Percentiles rank a stretch among this genome's conserved stretches.
Evolutionary conservation across 2,888 invertebrate genomes (phyloP).

Genomic region (Marasmarcha lunaedactyla): DNA sequence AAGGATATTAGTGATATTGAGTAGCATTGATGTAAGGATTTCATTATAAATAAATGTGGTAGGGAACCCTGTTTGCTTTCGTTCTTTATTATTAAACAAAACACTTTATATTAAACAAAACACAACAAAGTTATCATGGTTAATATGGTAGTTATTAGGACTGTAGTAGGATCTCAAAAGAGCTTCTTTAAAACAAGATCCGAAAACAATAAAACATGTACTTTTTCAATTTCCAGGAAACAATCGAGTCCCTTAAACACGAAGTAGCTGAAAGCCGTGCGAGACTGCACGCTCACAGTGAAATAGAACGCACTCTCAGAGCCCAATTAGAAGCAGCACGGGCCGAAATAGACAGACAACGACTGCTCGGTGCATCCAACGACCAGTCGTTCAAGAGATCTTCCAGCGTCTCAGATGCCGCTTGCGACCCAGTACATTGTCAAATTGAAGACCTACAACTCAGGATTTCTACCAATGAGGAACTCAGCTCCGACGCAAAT

Average conservation of each 20-base stretch:
- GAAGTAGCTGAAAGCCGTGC: conserved; percentile 58
- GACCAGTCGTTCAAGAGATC: conserved; percentile 27
- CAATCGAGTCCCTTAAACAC: conserved; percentile 56
- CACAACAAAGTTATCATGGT: no score
- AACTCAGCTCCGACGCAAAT: conserved; percentile 55
- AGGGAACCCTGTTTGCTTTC: no score
- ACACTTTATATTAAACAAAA: no score
- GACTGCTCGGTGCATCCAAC: conserved; percentile 16
- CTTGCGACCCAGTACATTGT: conserved; percentile 55
- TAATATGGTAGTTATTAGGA: no score
- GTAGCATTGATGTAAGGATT: no score
- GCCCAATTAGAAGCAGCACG: conserved; percentile 59
- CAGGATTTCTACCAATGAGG: conserved; percentile 45
- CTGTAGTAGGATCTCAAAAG: no score
- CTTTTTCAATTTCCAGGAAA: conserved; percentile 33
- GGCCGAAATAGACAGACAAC: conserved; percentile 29
- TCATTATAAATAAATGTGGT: no score
- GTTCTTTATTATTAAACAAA: no score
- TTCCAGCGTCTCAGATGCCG: conserved; percentile 47
- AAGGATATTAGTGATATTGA: no score
- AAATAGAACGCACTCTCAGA: conserved; percentile 55
- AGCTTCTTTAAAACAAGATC: no score
- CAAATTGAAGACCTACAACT: conserved; percentile 45
- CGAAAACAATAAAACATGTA: no score
- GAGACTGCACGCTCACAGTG: conserved; percentile 54